Evolutionary conservation across 2,113 vertebrate species (phyloP), one percentile per base, ranked within the genome.

Genomic region (Hylia prasina): DNA sequence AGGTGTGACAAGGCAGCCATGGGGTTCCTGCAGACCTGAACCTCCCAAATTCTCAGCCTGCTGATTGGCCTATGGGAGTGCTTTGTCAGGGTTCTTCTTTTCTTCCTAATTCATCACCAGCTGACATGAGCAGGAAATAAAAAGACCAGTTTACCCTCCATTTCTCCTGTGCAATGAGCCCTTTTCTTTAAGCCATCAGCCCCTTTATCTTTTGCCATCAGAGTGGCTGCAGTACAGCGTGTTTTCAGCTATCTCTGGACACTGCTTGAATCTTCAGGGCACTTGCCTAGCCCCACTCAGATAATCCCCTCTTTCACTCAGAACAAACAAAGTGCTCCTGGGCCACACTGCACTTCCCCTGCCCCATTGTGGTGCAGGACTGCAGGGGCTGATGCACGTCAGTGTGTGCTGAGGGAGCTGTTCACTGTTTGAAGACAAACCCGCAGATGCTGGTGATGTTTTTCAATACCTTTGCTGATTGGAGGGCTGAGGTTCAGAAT

Each of bases 71-170:
- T 53, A 15, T 6, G 13, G 77, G 65, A 68, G 45, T 35, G 72
- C 22, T 89, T 82, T 6, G 3, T n/a, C 65, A 39, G 50, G 17
- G 27, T 64, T 95, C 84, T 47, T 83, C 39, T 73, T 77, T 28
- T 97, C 77, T 97, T 97, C 93, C 95, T 60, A 95, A 98, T 98
- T 96, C 96, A 97, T 97, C 96, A 96, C 66, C 27, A 68, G 76
- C 39, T 81, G 78, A 93, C 88, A 87, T 40, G 47, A 92, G 51
- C 97, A 97, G 97, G 95, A 97, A 97, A 97, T 96, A 90, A 97
- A 87, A 91, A 81, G 89, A 82, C 42, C 89, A 78, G 97, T 96
- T 78, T 95, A 96, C 71, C 89, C 53, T 94, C 71, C 68, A 33
- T 89, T 91, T 97, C 95, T 95, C 80, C 83, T 57, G 71, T 60